These are phyloP conservation scores for Plotosus lineatus DNA, from an alignment of 2,113 vertebrate species.

Conservation along the genomic window DNA sequence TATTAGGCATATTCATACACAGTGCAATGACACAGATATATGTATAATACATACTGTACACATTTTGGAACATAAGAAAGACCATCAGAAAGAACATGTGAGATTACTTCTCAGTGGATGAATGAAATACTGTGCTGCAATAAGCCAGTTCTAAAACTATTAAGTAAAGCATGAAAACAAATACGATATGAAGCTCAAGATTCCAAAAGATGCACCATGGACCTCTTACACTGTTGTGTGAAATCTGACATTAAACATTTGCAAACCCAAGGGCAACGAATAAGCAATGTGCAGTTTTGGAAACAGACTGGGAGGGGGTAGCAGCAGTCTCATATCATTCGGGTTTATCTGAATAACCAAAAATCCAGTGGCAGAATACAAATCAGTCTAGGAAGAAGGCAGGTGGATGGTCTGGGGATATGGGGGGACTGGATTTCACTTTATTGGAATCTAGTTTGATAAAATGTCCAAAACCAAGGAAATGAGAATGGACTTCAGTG, in stretches of 20 bases:
- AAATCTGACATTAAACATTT: conserved; percentile 69
- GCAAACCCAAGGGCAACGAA: conserved; percentile 65
- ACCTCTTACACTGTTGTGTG: conserved; percentile 67
- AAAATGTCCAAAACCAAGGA: too few species aligned
- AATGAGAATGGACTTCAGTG: too few species aligned
- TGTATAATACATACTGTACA: neutral
- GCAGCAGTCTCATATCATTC: conserved; percentile 56
- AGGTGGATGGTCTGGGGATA: conserved; percentile 33
- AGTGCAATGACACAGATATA: neutral
- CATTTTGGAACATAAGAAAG: neutral
- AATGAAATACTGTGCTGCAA: neutral
- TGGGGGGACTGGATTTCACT: conserved; percentile 15
- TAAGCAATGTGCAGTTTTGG: conserved; percentile 61
- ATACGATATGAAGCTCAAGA: conserved; percentile 57
- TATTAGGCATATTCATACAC: neutral
- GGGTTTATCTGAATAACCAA: conserved; percentile 60
- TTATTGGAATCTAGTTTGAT: conserved; percentile 7
- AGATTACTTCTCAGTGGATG: neutral
- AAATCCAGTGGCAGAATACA: conserved; percentile 57
- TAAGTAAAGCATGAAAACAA: neutral
- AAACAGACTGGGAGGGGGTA: conserved; percentile 42
- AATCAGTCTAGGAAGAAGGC: conserved; percentile 53
- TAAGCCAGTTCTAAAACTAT: conserved; percentile 9
- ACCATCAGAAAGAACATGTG: neutral
- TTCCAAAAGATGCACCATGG: conserved; percentile 62